These are phyloP conservation scores for Molorchus minor DNA, from an alignment of 2,888 invertebrate species.

Conservation along the genomic window DNA sequence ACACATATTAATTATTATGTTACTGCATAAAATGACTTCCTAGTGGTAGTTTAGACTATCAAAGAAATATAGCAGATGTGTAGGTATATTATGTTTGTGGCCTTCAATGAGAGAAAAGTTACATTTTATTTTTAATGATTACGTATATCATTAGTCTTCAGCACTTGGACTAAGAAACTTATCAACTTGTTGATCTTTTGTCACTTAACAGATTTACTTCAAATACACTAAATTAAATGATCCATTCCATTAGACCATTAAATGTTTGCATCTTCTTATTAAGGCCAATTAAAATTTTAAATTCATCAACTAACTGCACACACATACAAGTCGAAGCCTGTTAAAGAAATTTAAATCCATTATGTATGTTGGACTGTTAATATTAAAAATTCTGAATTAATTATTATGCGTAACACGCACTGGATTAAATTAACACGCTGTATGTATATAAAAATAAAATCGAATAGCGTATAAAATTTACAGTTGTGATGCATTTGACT, in stretches of 20 bases:
- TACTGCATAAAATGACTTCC: neutral
- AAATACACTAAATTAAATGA: constrained; percentile 35
- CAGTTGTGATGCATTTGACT: constrained; percentile 1
- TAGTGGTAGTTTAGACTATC: neutral
- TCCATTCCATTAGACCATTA: no score
- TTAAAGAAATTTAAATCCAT: neutral
- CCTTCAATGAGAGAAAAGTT: neutral
- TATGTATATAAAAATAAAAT: neutral
- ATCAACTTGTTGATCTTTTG: constrained; percentile 26
- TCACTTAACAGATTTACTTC: constrained; percentile 38
- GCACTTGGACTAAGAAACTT: neutral
- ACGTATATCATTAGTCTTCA: constrained; percentile 3
- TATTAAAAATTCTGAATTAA: neutral
- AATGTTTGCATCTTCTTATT: constrained; percentile 31
- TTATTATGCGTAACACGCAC: neutral
- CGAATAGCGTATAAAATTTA: neutral
- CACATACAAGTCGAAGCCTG: constrained; percentile 8
- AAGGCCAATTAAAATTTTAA: constrained; percentile 36
- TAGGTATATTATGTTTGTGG: neutral
- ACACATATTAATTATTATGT: no score
- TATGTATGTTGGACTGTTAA: neutral
- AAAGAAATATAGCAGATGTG: neutral
- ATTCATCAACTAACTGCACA: constrained; percentile 10
- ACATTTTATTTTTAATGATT: neutral
- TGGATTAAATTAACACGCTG: neutral